These are phyloP conservation scores for Argyresthia albistria DNA, from an alignment of 2,888 invertebrate species.

Conservation along the genomic window DNA sequence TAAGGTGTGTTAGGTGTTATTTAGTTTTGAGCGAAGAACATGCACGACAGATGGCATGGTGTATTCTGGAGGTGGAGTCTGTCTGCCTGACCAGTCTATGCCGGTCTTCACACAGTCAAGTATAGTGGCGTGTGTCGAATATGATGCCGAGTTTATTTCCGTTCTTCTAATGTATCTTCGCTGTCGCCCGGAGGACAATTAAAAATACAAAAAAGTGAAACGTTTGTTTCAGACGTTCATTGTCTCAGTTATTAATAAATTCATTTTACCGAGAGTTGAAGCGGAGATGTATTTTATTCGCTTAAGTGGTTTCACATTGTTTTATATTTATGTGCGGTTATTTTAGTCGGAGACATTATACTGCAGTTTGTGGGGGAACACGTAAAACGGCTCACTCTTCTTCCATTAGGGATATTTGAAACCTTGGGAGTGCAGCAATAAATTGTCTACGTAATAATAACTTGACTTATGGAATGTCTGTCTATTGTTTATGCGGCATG, in stretches of 20 bases:
- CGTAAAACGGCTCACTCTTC: constrained; percentile 65
- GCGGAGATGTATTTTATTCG: constrained; percentile 72
- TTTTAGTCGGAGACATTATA: constrained; percentile 69
- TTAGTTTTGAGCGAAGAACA: constrained; percentile 4
- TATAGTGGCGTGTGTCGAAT: constrained; percentile 40
- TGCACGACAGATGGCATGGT: not conserved
- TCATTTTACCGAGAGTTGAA: constrained; percentile 68
- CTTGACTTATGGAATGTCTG: constrained; percentile 27
- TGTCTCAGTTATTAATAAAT: constrained; percentile 73
- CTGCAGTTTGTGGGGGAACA: constrained; percentile 71
- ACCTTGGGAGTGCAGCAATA: constrained; percentile 68
- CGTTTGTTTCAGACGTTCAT: constrained; percentile 72
- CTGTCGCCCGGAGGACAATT: constrained; percentile 68
- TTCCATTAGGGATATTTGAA: constrained; percentile 71
- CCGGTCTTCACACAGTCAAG: not conserved
- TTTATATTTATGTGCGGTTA: constrained; percentile 72
- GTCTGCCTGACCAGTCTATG: constrained; percentile 7
- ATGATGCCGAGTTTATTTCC: constrained; percentile 67
- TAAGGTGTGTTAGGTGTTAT: constrained; percentile 9
- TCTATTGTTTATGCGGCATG: constrained; percentile 32
- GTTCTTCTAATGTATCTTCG: constrained; percentile 68
- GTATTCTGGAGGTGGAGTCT: constrained; percentile 9
- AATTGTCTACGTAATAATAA: constrained; percentile 67
- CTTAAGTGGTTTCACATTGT: constrained; percentile 74
- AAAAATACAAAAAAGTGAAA: constrained; percentile 69